Percentiles rank a stretch among this genome's conserved stretches.
Evolutionary conservation across 1,140 invertebrate species (phyloP).

Genomic region (Drosophila pallidifrons): DNA sequence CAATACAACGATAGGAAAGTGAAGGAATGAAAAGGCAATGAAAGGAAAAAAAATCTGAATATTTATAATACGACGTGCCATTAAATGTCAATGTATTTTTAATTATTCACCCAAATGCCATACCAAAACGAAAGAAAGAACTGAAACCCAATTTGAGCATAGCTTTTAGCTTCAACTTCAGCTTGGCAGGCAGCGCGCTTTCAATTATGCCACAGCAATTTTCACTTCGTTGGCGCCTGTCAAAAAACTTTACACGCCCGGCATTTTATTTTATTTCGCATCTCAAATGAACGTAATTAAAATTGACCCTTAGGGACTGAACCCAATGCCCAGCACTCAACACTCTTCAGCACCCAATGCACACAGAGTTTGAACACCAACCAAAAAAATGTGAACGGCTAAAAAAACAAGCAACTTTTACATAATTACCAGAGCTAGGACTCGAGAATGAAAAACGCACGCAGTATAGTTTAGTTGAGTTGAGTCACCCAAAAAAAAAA

Average conservation of each 20-base stretch:
- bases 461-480: not conserved
- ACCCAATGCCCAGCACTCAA: slow-evolving; percentile 8
- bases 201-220: slow-evolving; percentile 76
- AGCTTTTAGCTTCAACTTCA: slow-evolving; percentile 29
- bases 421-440: slow-evolving; percentile 56
- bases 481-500: slow-evolving; percentile 34
- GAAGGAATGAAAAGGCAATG: slow-evolving; percentile 15
- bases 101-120: slow-evolving; percentile 66
- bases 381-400: slow-evolving; percentile 43
- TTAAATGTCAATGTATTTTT: slow-evolving; percentile 83
- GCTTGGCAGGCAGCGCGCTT: slow-evolving; percentile 32
- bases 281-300: slow-evolving; percentile 79
- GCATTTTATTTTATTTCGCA: slow-evolving; percentile 52
- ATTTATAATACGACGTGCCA: slow-evolving; percentile 73
- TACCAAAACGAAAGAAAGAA: slow-evolving; percentile 4
- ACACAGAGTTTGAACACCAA: slow-evolving; percentile 1
- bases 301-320: slow-evolving; percentile 77
- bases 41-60: slow-evolving; percentile 54
- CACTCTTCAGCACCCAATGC: not conserved
- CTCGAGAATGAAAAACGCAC: slow-evolving; percentile 1
- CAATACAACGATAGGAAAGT: not conserved
- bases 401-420: slow-evolving; percentile 49
- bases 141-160: slow-evolving; percentile 36
- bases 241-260: slow-evolving; percentile 74
- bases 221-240: slow-evolving; percentile 80